Evolutionary conservation across 1,140 invertebrate species (phyloP), one percentile per base, ranked within the genome.

Genomic region (Pantala flavescens): DNA sequence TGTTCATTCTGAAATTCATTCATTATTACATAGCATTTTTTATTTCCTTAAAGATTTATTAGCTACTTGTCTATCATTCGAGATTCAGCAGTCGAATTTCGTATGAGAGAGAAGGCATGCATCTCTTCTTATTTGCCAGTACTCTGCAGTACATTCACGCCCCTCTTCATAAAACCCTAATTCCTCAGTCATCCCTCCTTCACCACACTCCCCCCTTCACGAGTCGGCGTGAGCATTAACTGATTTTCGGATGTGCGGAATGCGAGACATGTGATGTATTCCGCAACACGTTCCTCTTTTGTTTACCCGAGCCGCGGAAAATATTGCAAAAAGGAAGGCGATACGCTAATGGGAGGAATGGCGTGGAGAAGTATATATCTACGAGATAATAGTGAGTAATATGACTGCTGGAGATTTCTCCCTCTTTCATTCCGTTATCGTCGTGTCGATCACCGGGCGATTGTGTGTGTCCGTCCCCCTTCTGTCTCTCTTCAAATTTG

Each of bases 211-310:
- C 28, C 28, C n/a, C 28, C 28, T 21, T 1, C 49, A 63, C 49
- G 49, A 16, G 49, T 63, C 12, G 14, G 49, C 49, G 49, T 63
- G 49, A 19, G 49, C 49, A 63, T 63, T 21, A 63, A 63, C 49
- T 63, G 49, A 63, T 63, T 63, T 36, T 63, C 49, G 49, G 49
- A 63, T 63, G 49, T 63, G 49, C 49, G 14, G 49, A 63, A 63
- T 63, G 49, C 49, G 49, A 63, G 49, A 63, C 16, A 63, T 21
- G 49, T 63, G 49, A 63, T 63, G 49, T 63, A 63, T 63, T 63
- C 49, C 49, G 49, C 49, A 63, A 63, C 49, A 63, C 49, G 49
- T 21, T 21, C 49, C 49, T 21, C n/a, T 63, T 63, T 21, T 63
- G 49, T 63, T 63, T 16, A 63, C 49, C n/a, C 49, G 49, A 16